These are phyloP conservation scores for Drosophila pruinosa DNA, from an alignment of 1,140 invertebrate genomes.

Conservation along the genomic window DNA sequence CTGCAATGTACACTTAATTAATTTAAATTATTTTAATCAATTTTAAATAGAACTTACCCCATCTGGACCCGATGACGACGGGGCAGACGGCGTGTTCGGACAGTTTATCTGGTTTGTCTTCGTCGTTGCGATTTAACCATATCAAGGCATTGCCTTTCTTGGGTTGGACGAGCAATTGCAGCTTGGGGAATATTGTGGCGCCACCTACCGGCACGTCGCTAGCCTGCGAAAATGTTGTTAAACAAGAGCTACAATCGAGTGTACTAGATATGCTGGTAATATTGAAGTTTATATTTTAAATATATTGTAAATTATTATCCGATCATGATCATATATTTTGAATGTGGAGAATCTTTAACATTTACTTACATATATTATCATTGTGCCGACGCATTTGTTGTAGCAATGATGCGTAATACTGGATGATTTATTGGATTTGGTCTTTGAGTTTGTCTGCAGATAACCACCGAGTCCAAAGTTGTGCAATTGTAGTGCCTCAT, in stretches of 20 bases:
- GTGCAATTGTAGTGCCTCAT: slow-evolving; percentile 16
- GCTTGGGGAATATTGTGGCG: slow-evolving; percentile 44
- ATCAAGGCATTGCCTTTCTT: slow-evolving; percentile 36
- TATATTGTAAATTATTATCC: no score
- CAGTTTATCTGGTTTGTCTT: slow-evolving; percentile 4
- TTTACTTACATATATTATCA: slow-evolving; percentile 40
- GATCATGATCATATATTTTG: no score
- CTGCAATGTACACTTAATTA: slow-evolving; percentile 14
- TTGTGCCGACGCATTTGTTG: slow-evolving; percentile 32
- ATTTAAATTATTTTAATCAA: neutral
- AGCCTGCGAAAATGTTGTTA: slow-evolving; percentile 3
- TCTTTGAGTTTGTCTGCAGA: slow-evolving; percentile 1
- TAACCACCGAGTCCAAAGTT: slow-evolving; percentile 47
- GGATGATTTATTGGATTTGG: neutral
- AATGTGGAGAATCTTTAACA: no score
- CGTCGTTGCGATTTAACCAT: slow-evolving; percentile 43
- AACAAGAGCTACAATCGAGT: neutral
- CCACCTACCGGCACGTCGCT: slow-evolving; percentile 49
- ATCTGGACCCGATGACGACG: slow-evolving; percentile 43
- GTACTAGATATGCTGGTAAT: neutral
- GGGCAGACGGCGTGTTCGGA: slow-evolving; percentile 44
- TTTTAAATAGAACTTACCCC: slow-evolving; percentile 22
- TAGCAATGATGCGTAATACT: neutral
- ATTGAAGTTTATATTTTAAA: no score
- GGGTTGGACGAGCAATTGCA: slow-evolving; percentile 29